A percentile compares a stretch with the other conserved stretches of the same genome.
phyloP scores from a whole-genome alignment of 2,888 invertebrate genomes.

The Nomada ruficornis region DNA sequence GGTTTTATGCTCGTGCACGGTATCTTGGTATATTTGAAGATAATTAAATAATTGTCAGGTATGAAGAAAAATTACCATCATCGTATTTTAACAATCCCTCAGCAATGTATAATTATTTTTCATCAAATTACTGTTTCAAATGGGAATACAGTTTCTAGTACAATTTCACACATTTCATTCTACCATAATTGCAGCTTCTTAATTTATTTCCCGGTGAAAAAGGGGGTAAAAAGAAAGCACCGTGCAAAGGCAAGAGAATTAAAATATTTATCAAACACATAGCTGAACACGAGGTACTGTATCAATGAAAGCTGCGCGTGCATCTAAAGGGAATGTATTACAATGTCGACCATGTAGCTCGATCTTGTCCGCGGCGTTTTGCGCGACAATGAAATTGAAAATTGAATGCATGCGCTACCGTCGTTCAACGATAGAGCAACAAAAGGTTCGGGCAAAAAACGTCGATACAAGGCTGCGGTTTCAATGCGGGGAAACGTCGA shows the following conservation, averaged over 20 bases:
- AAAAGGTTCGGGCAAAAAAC: constrained; percentile 17
- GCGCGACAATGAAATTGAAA: constrained; percentile 37
- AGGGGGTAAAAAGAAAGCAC: too few species aligned
- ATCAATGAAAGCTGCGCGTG: background rate
- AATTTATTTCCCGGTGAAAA: too few species aligned
- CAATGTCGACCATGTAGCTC: constrained; percentile 17
- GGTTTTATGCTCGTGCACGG: too few species aligned
- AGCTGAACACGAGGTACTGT: background rate
- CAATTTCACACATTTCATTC: too few species aligned
- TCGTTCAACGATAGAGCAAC: background rate
- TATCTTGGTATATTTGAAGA: too few species aligned
- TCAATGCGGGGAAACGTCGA: background rate
- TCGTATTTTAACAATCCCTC: too few species aligned
- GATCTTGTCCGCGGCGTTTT: constrained; percentile 11
- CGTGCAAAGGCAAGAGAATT: background rate
- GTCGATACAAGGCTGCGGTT: constrained; percentile 47
- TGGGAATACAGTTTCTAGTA: too few species aligned
- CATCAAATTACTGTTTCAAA: too few species aligned
- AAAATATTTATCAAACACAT: background rate
- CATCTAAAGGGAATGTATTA: constrained; percentile 12
- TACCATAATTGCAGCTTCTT: too few species aligned
- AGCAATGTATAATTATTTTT: too few species aligned
- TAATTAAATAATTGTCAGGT: too few species aligned
- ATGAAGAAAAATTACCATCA: too few species aligned
- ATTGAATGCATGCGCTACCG: constrained; percentile 36